These are phyloP conservation scores for Anthopleura xanthogrammica DNA, from an alignment of 92 coral and sea anemone genomes.

Conservation along the genomic window DNA sequence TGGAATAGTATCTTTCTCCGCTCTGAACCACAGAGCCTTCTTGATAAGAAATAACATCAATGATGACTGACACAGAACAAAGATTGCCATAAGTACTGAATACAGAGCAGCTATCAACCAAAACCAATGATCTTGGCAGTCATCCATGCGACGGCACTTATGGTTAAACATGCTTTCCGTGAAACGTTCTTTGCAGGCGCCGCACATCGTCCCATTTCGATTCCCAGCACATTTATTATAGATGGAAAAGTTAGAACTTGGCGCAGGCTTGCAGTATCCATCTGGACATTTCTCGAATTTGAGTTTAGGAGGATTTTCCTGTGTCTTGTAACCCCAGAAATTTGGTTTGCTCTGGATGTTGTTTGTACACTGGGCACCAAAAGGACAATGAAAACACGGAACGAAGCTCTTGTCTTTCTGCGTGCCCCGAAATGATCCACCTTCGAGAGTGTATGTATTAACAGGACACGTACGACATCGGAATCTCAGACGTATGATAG, in stretches of 20 bases:
- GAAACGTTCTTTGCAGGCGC: slow-evolving; percentile 44
- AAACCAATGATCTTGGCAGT: slow-evolving; percentile 54
- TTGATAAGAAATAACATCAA: slow-evolving; percentile 30
- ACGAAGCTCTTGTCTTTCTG: neutral
- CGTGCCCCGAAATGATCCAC: neutral
- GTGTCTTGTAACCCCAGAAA: slow-evolving; percentile 49
- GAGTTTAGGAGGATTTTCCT: slow-evolving; percentile 32
- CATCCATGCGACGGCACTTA: slow-evolving; percentile 34
- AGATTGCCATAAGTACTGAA: slow-evolving; percentile 26
- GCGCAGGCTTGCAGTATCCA: slow-evolving; percentile 40
- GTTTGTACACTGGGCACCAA: slow-evolving; percentile 30
- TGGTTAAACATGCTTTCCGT: slow-evolving; percentile 57
- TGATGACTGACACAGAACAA: slow-evolving; percentile 45
- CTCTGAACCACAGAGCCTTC: slow-evolving; percentile 47
- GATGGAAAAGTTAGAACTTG: neutral
- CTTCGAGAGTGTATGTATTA: slow-evolving; percentile 28
- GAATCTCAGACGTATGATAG: slow-evolving; percentile 37
- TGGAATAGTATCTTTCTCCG: neutral
- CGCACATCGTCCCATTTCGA: slow-evolving; percentile 63
- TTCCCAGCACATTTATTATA: slow-evolving; percentile 60
- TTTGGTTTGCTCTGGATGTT: slow-evolving; percentile 38
- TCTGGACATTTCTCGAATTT: slow-evolving; percentile 50
- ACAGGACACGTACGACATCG: slow-evolving; percentile 51
- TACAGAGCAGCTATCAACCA: slow-evolving; percentile 47
- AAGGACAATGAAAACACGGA: neutral